A percentile compares a stretch with the other conserved stretches of the same genome.
Conservation (phyloP, 1,140 invertebrate genomes). For the Megathymus violae region DNA sequence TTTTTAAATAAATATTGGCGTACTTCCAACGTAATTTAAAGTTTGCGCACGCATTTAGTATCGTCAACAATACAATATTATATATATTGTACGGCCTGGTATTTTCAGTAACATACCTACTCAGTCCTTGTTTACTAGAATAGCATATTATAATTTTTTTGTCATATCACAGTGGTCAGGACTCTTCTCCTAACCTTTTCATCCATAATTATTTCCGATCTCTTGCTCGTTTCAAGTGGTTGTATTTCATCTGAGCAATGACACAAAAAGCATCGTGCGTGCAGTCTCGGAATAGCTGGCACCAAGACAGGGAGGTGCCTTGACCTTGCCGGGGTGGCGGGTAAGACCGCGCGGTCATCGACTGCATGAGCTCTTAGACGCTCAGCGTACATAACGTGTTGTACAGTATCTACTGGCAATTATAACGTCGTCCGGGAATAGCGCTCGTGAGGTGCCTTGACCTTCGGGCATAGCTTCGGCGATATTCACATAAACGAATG, state of each 20-base stretch:
- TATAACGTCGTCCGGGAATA: slow-evolving; percentile 17
- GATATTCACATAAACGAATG: slow-evolving; percentile 1
- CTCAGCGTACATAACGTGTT: too few relatives aligned
- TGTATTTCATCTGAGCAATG: slow-evolving; percentile 26
- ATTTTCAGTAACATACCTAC: too few relatives aligned
- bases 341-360: slow-evolving; percentile 56
- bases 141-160: too few relatives aligned
- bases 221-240: slow-evolving; percentile 12
- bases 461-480: slow-evolving; percentile 1
- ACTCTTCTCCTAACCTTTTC: too few relatives aligned
- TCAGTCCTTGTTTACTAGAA: too few relatives aligned
- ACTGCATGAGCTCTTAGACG: slow-evolving; percentile 42
- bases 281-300: slow-evolving; percentile 56
- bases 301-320: slow-evolving; percentile 56
- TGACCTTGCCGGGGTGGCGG: slow-evolving; percentile 69
- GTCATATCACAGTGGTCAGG: too few relatives aligned
- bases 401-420: neutral
- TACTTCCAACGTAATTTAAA: too few relatives aligned
- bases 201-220: too few relatives aligned
- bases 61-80: too few relatives aligned
- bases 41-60: too few relatives aligned
- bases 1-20: too few relatives aligned
- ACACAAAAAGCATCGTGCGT: slow-evolving; percentile 45
- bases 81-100: too few relatives aligned
- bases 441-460: slow-evolving; percentile 6